These are phyloP conservation scores for Strix aluco DNA, from an alignment of 2,113 vertebrate species.

Conservation along the genomic window DNA sequence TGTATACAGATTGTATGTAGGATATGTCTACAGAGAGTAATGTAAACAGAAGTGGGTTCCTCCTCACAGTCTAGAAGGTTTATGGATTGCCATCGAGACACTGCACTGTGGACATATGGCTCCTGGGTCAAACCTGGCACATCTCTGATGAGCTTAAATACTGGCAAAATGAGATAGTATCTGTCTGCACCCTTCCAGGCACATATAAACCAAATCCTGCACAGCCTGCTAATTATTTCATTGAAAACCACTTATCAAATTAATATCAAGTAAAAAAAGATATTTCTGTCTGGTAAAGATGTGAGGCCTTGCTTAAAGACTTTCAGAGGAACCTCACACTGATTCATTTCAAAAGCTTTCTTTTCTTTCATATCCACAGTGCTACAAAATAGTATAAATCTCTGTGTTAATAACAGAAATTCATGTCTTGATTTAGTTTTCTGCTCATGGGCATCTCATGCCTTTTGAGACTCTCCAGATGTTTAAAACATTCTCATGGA, in stretches of 20 bases:
- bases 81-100: background rate
- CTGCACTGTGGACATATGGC: background rate
- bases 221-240: background rate
- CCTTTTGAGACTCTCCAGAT: background rate
- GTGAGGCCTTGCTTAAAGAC: background rate
- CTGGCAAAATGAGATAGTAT: background rate
- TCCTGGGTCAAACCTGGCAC: background rate
- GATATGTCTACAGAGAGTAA: background rate
- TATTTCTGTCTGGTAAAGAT: background rate
- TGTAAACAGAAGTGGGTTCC: background rate
- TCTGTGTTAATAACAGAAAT: background rate
- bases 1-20: background rate
- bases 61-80: background rate
- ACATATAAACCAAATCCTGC: background rate
- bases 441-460: background rate
- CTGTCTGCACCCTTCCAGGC: background rate
- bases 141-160: background rate
- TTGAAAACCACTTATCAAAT: background rate
- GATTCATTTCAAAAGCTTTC: background rate
- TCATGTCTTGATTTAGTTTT: background rate
- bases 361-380: background rate
- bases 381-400: background rate
- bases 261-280: background rate
- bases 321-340: background rate
- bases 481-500: background rate